These are phyloP conservation scores for Megalops cyprinoides DNA, from an alignment of 2,797 vertebrate genomes.

Conservation along the genomic window DNA sequence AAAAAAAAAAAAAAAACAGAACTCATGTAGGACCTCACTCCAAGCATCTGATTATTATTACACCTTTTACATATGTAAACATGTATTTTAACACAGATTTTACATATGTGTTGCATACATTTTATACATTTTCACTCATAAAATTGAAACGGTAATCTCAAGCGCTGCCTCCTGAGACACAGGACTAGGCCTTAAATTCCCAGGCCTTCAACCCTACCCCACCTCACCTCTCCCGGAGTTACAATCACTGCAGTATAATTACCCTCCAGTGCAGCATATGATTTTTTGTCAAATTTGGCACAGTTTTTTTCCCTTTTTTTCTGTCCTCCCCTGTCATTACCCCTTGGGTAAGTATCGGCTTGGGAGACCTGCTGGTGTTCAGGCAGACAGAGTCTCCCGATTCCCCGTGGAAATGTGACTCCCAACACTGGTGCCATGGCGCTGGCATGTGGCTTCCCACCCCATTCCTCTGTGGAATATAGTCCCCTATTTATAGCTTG, in stretches of 20 bases:
- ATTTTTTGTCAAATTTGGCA: conserved; percentile 56
- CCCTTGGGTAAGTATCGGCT: conserved; percentile 62
- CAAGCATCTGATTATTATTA: too few relatives aligned
- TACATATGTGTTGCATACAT: too few relatives aligned
- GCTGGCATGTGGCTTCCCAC: conserved; percentile 66
- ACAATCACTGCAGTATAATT: conserved; percentile 56
- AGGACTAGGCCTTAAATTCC: not conserved
- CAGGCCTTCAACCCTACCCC: conserved; percentile 26
- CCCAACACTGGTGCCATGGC: conserved; percentile 54
- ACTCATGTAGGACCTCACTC: too few relatives aligned
- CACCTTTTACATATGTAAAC: too few relatives aligned
- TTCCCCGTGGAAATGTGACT: conserved; percentile 72
- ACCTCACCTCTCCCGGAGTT: conserved; percentile 28
- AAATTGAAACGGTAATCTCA: not conserved
- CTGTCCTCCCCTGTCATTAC: conserved; percentile 71
- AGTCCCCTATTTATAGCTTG: conserved; percentile 81
- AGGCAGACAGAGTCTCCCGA: conserved; percentile 49
- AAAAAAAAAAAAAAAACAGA: too few relatives aligned
- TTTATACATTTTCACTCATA: not conserved
- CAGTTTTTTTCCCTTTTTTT: conserved; percentile 47
- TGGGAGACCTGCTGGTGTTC: conserved; percentile 57
- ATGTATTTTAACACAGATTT: too few relatives aligned
- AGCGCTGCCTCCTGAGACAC: not conserved
- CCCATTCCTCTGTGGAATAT: conserved; percentile 75
- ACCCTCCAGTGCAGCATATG: conserved; percentile 57